Evolutionary conservation across 2,797 vertebrate species (phyloP).

Genomic region (Apogon talboti): DNA sequence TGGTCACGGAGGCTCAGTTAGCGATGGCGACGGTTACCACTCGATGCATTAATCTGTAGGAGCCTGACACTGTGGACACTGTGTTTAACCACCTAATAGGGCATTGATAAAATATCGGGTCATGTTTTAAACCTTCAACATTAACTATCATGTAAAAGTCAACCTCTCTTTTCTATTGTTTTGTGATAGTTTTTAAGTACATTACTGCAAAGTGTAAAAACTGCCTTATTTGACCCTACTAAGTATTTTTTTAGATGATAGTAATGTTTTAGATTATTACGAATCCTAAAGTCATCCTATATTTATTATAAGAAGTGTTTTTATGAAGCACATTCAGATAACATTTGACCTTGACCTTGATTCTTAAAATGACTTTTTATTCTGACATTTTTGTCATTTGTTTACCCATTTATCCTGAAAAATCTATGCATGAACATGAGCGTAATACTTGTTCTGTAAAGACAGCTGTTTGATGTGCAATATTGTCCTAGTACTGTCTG

Average conservation of each 20-base stretch:
- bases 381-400: conserved; percentile 45
- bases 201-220: conserved; percentile 42
- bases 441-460: conserved; percentile 63
- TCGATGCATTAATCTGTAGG: conserved; percentile 28
- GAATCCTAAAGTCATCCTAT: conserved; percentile 56
- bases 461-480: conserved; percentile 68
- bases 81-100: conserved; percentile 46
- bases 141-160: conserved; percentile 28
- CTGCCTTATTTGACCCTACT: conserved; percentile 74
- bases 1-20: background rate
- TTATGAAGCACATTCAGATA: conserved; percentile 46
- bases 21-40: conserved; percentile 10
- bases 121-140: conserved; percentile 33
- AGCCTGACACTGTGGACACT: conserved; percentile 71
- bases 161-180: conserved; percentile 58
- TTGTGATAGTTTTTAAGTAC: conserved; percentile 49
- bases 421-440: conserved; percentile 78
- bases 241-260: conserved; percentile 66
- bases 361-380: conserved; percentile 48
- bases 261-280: conserved; percentile 58
- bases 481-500: conserved; percentile 62
- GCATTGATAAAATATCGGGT: conserved; percentile 41
- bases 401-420: conserved; percentile 57
- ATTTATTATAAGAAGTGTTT: conserved; percentile 72
- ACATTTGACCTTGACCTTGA: conserved; percentile 43